phyloP scores from a whole-genome alignment of 37 sponge, comb jelly and placozoan genomes.

The Mnemiopsis leidyi region DNA sequence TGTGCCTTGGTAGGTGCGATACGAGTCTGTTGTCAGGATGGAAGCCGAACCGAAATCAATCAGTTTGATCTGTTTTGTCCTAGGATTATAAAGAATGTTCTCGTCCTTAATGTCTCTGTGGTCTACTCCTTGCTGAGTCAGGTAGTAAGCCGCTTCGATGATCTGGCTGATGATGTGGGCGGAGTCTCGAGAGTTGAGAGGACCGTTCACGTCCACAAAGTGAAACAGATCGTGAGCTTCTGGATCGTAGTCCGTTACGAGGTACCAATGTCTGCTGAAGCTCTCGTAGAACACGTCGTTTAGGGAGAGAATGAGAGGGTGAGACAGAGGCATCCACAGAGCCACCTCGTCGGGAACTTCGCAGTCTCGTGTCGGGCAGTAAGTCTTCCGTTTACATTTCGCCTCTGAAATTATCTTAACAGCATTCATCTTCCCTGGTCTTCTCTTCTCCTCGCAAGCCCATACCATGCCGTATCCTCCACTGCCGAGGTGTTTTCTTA shows the following conservation, averaged over 20 bases:
- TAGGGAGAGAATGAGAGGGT: slow-evolving; percentile 31
- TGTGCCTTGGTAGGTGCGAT: slow-evolving; percentile 3
- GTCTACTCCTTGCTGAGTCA: slow-evolving; percentile 32
- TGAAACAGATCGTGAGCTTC: slow-evolving; percentile 10
- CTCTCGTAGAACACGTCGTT: neutral
- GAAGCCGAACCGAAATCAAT: slow-evolving; percentile 49
- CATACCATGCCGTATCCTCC: slow-evolving; percentile 59
- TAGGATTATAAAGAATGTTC: slow-evolving; percentile 45
- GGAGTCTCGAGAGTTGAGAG: neutral
- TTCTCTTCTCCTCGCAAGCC: slow-evolving; percentile 30
- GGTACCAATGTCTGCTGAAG: slow-evolving; percentile 23
- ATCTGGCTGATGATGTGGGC: slow-evolving; percentile 1
- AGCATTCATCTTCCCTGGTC: neutral
- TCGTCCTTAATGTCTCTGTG: slow-evolving; percentile 65
- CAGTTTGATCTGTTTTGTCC: slow-evolving; percentile 11
- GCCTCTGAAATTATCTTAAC: slow-evolving; percentile 16
- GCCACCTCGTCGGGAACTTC: slow-evolving; percentile 54
- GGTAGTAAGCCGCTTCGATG: neutral
- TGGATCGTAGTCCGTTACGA: slow-evolving; percentile 8
- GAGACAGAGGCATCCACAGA: slow-evolving; percentile 44
- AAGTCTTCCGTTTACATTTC: neutral
- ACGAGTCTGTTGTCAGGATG: neutral
- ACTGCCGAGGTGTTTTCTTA: slow-evolving; percentile 6
- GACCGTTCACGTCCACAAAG: slow-evolving; percentile 7
- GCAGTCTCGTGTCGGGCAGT: neutral